Evolutionary conservation across 2,888 invertebrate genomes (phyloP), one percentile per base, ranked within the genome.

Genomic region (Cetonia aurata): DNA sequence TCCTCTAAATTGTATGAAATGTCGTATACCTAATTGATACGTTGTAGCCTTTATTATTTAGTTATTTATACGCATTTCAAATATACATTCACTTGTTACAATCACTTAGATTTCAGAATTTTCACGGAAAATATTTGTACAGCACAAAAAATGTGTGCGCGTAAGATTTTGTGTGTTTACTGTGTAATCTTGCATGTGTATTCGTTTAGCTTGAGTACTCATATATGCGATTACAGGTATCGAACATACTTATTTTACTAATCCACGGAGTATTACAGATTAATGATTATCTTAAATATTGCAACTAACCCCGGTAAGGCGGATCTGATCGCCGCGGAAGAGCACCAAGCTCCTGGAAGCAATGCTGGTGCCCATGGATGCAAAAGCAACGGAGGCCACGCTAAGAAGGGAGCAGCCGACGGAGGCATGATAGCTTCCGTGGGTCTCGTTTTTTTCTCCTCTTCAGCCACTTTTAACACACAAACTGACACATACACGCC

Each of bases 351-450:
- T 71, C 87, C 87, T 74, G 92, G 91, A 76, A 92, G 80, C 73
- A 92, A 86, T 46, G 92, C 91, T 76, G 91, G 91, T 67, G 90
- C 91, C 92, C 92, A 93, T 19, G 92, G 92, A 77, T 91, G 91
- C 82, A 93, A 85, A 79, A 93, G 83, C 73, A 92, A 89, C 53
- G 93, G 93, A 79, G 92, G 91, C 92, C 92, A 92, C 15, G 91
- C 91, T 81, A 92, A 84, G 81, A 92, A 87, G 69, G 92, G 90
- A n/a, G 81, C 83, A 60, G 81, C 81, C 44, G 73, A 62, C 66
- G 75, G 74, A 15, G 77, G 69, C 53, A 76, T 73, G 67, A 75
- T 75, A 67, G 74, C 72, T 70, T 76, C 75, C 46, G 75, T 74
- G 74, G 73, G 72, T 25, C 75, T 73, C 75, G 76, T 75, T 72